Percentiles rank a stretch among this genome's conserved stretches.
These are phyloP conservation scores for Myrmecobius fasciatus DNA, from an alignment of 2,113 vertebrate genomes.

Conservation along the genomic window DNA sequence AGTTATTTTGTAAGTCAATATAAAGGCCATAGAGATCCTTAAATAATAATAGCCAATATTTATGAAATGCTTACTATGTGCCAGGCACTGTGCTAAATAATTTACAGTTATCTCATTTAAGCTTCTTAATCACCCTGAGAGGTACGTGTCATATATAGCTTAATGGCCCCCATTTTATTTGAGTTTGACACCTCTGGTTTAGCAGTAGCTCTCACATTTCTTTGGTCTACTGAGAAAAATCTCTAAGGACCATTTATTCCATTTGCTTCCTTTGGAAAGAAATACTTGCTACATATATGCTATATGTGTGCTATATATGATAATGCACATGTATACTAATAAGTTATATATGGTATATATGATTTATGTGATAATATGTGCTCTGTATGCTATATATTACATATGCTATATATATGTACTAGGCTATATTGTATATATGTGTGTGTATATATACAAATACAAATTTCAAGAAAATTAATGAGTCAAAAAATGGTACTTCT, in stretches of 20 bases:
- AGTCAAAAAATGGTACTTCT: background rate
- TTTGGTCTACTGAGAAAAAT: slow-evolving; percentile 28
- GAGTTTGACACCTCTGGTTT: background rate
- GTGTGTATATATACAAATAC: background rate
- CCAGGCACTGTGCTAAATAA: background rate
- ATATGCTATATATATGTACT: no score
- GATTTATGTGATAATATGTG: no score
- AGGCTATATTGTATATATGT: no score
- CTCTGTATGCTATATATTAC: no score
- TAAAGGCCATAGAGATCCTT: background rate
- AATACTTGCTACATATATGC: no score
- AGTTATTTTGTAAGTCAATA: background rate
- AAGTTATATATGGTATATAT: background rate
- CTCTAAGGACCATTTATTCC: slow-evolving; percentile 19
- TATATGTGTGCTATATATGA: no score
- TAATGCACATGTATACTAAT: no score
- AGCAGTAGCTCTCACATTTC: slow-evolving; percentile 12
- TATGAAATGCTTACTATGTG: background rate
- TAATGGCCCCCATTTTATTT: background rate
- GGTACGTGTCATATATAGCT: background rate
- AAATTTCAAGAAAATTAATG: background rate
- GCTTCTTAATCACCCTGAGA: background rate
- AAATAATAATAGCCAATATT: background rate
- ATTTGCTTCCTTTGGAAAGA: slow-evolving; percentile 20
- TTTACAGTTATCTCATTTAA: background rate